Base-by-base conservation (phyloP, 2,888 invertebrate species). In the Noctua pronuba region DNA sequence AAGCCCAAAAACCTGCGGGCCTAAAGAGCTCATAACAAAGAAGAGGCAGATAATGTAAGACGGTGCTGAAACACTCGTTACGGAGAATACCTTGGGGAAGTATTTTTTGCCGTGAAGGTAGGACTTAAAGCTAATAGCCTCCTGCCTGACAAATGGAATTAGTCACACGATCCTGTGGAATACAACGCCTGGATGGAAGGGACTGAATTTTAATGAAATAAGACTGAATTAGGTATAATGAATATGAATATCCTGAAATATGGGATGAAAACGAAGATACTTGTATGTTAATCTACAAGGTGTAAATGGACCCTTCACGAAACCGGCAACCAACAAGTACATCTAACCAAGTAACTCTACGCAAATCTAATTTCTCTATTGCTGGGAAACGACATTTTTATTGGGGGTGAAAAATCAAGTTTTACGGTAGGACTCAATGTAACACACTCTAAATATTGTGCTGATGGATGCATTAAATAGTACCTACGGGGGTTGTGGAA, bases 111-210 rank as follows among this genome's bases (percentile, higher is more conserved):
- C 52, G 55, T 65, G 62, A 71, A 69, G 74, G 75, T 79, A 80
- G 73, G 77, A 77, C 80, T 81, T 72, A 52, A 73, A 66, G 79
- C 68, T 84, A 89, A 88, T 83, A 80, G 80, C 60, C 41, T 58
- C 64, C 84, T 79, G 79, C 82, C 85, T 88, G 83, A 83, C 84
- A 78, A 84, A 82, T 74, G 55, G 73, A 87, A 88, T 88, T 88
- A 88, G 88, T 82, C 82, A 87, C 82, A 80, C 73, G 77, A 85
- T 77, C 65, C 72, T 70, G 18, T 28, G 35, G 46, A 78, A 82
- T 52, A 80, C 72, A 75, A 82, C 64, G 65, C n/a, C 58, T 49
- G 73, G 55, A 16, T 58, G 28, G n/a, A 44, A 65, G 18, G 38
- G 35, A 75, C 73, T 83, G 28, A 68, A 64, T 65, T 71, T 62